These are phyloP conservation scores for Protonibea diacanthus DNA, from an alignment of 2,797 vertebrate species.

Conservation along the genomic window DNA sequence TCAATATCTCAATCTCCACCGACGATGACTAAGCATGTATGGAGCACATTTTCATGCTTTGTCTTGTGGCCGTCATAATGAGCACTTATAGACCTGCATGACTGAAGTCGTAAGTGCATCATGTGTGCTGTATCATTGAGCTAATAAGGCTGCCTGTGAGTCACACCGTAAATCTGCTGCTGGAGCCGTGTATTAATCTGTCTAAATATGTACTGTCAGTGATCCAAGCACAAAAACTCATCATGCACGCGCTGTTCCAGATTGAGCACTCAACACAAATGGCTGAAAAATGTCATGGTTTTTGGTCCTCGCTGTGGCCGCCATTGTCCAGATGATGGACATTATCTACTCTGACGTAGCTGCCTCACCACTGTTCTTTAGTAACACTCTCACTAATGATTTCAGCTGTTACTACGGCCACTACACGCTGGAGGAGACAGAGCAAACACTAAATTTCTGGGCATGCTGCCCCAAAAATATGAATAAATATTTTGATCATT, in stretches of 20 bases:
- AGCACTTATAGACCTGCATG: background rate
- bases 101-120: constrained; percentile 14
- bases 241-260: background rate
- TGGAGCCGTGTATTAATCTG: constrained; percentile 6
- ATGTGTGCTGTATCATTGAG: background rate
- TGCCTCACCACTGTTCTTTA: constrained; percentile 21
- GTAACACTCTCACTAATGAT: constrained; percentile 13
- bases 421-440: background rate
- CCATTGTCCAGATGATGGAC: background rate
- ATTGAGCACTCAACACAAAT: background rate
- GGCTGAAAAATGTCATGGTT: background rate
- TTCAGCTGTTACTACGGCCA: constrained; percentile 17
- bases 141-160: constrained; percentile 26
- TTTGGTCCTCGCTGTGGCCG: background rate
- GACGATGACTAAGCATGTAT: background rate
- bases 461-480: constrained; percentile 17
- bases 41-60: background rate
- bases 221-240: no score
- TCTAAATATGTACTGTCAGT: constrained; percentile 2
- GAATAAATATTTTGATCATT: constrained; percentile 1
- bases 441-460: constrained; percentile 11
- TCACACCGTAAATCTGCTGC: constrained; percentile 28
- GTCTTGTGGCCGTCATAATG: background rate
- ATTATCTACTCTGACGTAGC: constrained; percentile 28
- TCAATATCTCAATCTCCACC: constrained; percentile 14